Base-by-base conservation (phyloP, 2,113 vertebrate species). In the Serilophus lunatus region DNA sequence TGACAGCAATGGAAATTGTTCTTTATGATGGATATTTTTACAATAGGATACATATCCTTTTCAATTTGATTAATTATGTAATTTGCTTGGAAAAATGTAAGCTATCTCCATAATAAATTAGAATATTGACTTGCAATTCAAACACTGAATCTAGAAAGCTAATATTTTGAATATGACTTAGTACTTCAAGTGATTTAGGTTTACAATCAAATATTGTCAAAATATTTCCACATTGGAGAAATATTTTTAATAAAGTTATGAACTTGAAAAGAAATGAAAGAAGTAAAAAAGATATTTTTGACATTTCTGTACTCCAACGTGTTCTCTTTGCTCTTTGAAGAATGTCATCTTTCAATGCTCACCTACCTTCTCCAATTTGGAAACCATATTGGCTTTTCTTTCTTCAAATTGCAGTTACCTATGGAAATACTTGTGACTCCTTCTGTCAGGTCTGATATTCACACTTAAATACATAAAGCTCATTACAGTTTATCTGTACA, bases 1-100 rank as follows among this genome's bases (percentile, higher is more conserved):
- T 97, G 98, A 95, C 97, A 96, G 97, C 91, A 95, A 54, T 97
- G 90, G 82, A 97, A 97, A 97, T 97, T 95, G 82, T 97, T 96
- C 89, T 97, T 68, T 95, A 80, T 96, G 95, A 95, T 92, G 45
- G 68, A 88, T 96, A 87, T 93, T 96, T 96, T 96, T 97, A 95
- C 86, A 86, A 61, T 85, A 93, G 71, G 70, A 88, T 90, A 89
- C 59, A 83, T 70, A 82, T 31, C 74, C 86, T 96, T 97, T 98
- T 94, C 65, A 88, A 13, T 94, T 90, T 94, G 80, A 95, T 95
- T 97, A 95, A 95, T 96, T 97, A 86, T 91, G 83, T 95, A 68
- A 90, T 91, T 85, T 95, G 4, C 61, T 96, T 82, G 90, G 70
- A 96, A 97, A 97, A 94, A 82, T 54, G 61, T 74, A 74, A 82